Percentiles rank a stretch among this genome's conserved stretches.
Evolutionary conservation across 2,888 invertebrate genomes (phyloP).

Genomic region (Dynastes hyllus): DNA sequence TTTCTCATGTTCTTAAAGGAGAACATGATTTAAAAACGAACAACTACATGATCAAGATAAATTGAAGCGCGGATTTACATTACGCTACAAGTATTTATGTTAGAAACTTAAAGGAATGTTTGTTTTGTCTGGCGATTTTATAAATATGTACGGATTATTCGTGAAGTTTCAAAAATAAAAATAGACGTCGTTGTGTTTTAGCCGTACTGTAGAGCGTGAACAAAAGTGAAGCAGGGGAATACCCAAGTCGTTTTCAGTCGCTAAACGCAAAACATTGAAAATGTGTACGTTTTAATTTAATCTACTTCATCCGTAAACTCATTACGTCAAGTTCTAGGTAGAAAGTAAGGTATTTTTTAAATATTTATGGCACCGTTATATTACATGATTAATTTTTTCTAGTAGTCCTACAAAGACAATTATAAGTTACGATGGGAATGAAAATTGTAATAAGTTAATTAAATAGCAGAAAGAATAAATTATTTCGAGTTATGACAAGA

Average conservation of each 20-base stretch:
- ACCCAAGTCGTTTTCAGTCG: background rate
- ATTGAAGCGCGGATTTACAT: conserved; percentile 15
- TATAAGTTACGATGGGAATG: too few relatives aligned
- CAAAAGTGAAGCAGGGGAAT: conserved; percentile 11
- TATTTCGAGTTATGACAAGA: too few relatives aligned
- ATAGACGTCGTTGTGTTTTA: conserved; percentile 11
- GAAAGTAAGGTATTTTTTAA: background rate
- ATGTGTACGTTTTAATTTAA: background rate
- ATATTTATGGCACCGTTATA: background rate
- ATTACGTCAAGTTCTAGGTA: background rate
- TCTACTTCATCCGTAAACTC: background rate
- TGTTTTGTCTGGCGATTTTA: conserved; percentile 36
- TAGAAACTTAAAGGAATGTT: conserved; percentile 14
- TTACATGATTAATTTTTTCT: too few relatives aligned
- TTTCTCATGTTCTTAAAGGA: background rate
- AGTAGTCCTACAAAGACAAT: too few relatives aligned
- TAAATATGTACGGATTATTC: conserved; percentile 31
- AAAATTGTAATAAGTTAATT: too few relatives aligned
- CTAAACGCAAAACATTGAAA: background rate
- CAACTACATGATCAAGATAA: conserved; percentile 20
- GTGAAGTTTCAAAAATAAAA: conserved; percentile 30
- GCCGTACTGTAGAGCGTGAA: background rate
- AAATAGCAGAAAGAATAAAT: too few relatives aligned
- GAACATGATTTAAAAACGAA: conserved; percentile 15
- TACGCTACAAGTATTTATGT: conserved; percentile 25